Evolutionary conservation across 92 coral and sea anemone species (phyloP), one percentile per base, ranked within the genome.

Genomic region (Porites lobata): DNA sequence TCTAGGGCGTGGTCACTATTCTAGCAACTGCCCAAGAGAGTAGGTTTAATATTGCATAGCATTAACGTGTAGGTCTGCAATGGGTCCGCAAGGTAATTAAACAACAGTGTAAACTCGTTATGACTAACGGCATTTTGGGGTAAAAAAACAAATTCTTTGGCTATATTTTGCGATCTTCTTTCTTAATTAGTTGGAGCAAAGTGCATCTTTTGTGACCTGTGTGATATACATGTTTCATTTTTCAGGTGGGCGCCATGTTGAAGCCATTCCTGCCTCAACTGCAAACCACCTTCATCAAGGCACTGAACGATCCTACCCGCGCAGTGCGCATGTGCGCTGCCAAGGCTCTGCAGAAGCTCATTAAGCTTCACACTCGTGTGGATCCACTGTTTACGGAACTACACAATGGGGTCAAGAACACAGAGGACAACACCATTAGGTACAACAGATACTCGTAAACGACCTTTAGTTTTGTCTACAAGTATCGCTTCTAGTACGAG

Each of bases 361-460:
- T 97, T 29, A 92, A 76, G 24, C 98, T 97, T 13, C 99, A 97
- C 89, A 92, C 99, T 10, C 94, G 99, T 15, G 99, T 97, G 6
- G 99, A 97, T 83, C 99, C 99, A 57, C 96, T 97, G 73, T 97
- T 97, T 87, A 97, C 99, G 14, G 99, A 97, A 69, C 93, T 97
- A 50, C 98, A 95, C 75, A 97, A 97, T 81, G 98, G 98, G 14
- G 93, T 97, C 18, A 97, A 97, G 87, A 97, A 97, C 86, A 97
- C 98, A 20, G 99, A 97, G 58, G 99, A 97, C 71, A 92, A 90
- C 63, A 92, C 94, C 19, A 95, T 97, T 85, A 97, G 98, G 99
- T 75, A n/a, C 78, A 20, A 8, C 22, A 11, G 4, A 38, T 38
- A 38, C 5, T 38, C 47, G 4, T 38, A 38, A 0, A 38, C 47